A percentile compares a stretch with the other conserved stretches of the same genome.
phyloP scores from a whole-genome alignment of 2,113 vertebrate genomes.

The Channa maculata region DNA sequence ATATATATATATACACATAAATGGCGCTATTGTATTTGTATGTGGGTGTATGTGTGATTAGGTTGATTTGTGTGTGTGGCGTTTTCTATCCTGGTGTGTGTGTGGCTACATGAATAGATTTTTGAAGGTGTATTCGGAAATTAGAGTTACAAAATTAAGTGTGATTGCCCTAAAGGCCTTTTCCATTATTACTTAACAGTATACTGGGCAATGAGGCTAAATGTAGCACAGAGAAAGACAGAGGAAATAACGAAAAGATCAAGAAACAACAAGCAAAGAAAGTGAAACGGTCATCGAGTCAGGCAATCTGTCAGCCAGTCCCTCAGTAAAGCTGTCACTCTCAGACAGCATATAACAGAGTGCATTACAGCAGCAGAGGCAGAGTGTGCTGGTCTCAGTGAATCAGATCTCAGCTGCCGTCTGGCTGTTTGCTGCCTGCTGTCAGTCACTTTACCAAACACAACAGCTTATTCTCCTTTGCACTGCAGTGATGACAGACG shows the following conservation, averaged over 20 bases:
- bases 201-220: constrained; percentile 16
- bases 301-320: constrained; percentile 30
- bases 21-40: constrained; percentile 12
- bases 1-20: background rate
- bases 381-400: constrained; percentile 59
- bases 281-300: constrained; percentile 39
- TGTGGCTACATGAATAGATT: constrained; percentile 47
- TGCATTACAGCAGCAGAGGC: constrained; percentile 52
- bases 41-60: background rate
- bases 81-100: constrained; percentile 30
- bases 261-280: constrained; percentile 12
- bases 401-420: constrained; percentile 61
- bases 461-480: constrained; percentile 60
- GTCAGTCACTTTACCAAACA: constrained; percentile 69
- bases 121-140: constrained; percentile 58
- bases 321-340: constrained; percentile 37
- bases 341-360: constrained; percentile 45
- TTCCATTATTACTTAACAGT: constrained; percentile 66
- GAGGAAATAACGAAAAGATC: background rate
- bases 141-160: constrained; percentile 63
- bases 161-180: constrained; percentile 58
- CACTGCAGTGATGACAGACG: constrained; percentile 37
- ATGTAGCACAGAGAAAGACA: constrained; percentile 26
- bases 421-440: constrained; percentile 64
- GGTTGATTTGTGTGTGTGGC: background rate